Conservation (phyloP, 2,797 vertebrate species). For the Decapterus maruadsi region DNA sequence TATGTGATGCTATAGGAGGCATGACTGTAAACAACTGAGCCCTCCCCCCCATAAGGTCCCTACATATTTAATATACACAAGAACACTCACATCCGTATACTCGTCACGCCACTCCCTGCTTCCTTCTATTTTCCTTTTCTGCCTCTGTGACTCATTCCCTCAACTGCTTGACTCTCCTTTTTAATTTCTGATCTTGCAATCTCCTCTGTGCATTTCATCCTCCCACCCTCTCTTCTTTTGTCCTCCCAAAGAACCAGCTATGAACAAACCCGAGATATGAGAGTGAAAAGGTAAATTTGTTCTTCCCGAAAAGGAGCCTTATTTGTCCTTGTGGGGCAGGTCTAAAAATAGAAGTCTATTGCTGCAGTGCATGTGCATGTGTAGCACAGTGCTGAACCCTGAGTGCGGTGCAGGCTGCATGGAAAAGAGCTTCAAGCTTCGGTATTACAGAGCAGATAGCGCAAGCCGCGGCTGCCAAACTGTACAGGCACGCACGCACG, state of each 20-base stretch:
- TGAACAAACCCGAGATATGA: constrained; percentile 11
- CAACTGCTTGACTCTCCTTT: constrained; percentile 39
- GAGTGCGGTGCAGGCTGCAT: constrained; percentile 49
- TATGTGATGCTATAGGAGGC: background rate
- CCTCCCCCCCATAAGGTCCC: constrained; percentile 21
- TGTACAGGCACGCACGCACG: constrained; percentile 5
- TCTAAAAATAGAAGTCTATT: constrained; percentile 76
- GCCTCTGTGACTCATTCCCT: constrained; percentile 63
- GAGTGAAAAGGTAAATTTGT: constrained; percentile 37
- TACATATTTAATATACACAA: constrained; percentile 45
- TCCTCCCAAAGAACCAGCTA: constrained; percentile 36
- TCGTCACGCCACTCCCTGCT: constrained; percentile 59
- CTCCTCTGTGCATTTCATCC: constrained; percentile 14
- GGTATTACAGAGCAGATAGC: constrained; percentile 54
- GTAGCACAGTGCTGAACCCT: constrained; percentile 51
- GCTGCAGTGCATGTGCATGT: constrained; percentile 73
- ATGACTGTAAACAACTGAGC: background rate
- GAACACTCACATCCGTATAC: constrained; percentile 30
- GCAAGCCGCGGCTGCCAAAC: constrained; percentile 39
- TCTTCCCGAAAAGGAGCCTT: constrained; percentile 44
- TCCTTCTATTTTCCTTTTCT: constrained; percentile 45
- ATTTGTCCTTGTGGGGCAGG: constrained; percentile 60
- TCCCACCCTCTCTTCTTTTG: constrained; percentile 31
- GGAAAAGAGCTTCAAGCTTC: constrained; percentile 49
- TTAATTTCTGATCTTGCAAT: constrained; percentile 39